Percentiles rank a stretch among this genome's conserved stretches.
Evolutionary conservation across 2,888 invertebrate species (phyloP).

Genomic region (Papilio gigon): DNA sequence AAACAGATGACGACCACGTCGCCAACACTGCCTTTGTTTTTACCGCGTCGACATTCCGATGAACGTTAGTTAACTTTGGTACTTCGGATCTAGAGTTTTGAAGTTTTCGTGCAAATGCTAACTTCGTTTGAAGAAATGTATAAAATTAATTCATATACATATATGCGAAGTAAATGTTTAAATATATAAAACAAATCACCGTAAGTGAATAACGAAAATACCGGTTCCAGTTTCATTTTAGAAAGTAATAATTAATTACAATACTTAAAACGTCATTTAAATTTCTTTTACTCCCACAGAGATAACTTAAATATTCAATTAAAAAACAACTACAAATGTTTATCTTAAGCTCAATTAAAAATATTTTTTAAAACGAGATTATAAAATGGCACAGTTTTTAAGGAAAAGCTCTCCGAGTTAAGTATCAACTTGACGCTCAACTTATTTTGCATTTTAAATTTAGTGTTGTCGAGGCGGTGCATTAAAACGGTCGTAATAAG

Average conservation of each 20-base stretch:
- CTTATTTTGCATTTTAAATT: constrained; percentile 30
- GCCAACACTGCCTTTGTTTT: constrained; percentile 45
- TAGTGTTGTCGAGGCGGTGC: constrained; percentile 10
- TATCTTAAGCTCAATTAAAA: constrained; percentile 31
- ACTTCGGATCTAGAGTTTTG: not conserved
- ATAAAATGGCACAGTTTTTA: constrained; percentile 37
- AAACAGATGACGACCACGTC: constrained; percentile 70
- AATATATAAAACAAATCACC: no score
- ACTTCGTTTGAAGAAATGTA: no score
- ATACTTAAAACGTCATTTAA: constrained; percentile 6
- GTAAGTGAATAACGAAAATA: not conserved
- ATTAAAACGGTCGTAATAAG: constrained; percentile 23
- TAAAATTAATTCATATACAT: no score
- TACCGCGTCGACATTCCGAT: constrained; percentile 35
- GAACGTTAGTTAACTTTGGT: constrained; percentile 41
- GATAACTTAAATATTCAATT: constrained; percentile 1
- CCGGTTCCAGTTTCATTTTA: constrained; percentile 10
- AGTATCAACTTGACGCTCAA: constrained; percentile 27
- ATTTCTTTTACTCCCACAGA: constrained; percentile 37
- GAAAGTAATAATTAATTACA: constrained; percentile 1
- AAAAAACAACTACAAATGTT: constrained; percentile 13
- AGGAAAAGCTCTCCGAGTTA: constrained; percentile 33
- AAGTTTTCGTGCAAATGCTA: constrained; percentile 26
- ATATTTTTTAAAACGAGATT: constrained; percentile 29
- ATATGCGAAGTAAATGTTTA: no score